Percentiles rank a stretch among this genome's conserved stretches.
These are phyloP conservation scores for Sisyra nigra DNA, from an alignment of 2,888 invertebrate genomes.

Conservation along the genomic window DNA sequence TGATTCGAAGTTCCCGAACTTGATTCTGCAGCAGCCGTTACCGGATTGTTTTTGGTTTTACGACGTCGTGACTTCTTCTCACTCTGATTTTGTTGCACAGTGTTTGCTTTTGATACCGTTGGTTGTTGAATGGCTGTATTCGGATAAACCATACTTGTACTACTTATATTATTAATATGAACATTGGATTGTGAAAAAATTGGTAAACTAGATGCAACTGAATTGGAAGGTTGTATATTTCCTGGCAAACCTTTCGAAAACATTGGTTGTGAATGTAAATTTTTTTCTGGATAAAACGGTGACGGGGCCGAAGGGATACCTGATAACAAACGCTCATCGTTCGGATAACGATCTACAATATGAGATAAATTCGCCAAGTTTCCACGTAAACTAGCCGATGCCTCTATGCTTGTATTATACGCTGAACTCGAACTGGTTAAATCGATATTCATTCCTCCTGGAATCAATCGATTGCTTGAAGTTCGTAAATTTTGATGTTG, in stretches of 20 bases:
- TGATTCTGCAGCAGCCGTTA: constrained; percentile 14
- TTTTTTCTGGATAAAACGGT: constrained; percentile 27
- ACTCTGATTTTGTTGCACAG: constrained; percentile 10
- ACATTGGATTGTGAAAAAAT: constrained; percentile 22
- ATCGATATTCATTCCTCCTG: too few species aligned
- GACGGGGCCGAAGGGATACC: constrained; percentile 29
- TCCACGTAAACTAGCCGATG: constrained; percentile 25
- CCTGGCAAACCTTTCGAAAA: constrained; percentile 23
- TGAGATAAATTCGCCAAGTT: constrained; percentile 40
- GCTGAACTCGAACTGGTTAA: too few species aligned
- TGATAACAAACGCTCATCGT: constrained; percentile 37
- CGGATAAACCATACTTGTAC: not conserved
- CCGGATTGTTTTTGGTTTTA: constrained; percentile 16
- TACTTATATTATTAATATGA: not conserved
- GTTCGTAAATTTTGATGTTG: too few species aligned
- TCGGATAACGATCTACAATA: constrained; percentile 39
- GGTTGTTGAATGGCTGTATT: constrained; percentile 5
- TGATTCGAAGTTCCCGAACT: constrained; percentile 23
- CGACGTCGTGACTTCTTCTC: constrained; percentile 11
- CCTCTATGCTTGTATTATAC: too few species aligned
- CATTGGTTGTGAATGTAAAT: constrained; percentile 19
- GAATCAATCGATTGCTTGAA: too few species aligned
- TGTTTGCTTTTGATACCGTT: not conserved
- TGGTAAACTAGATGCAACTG: constrained; percentile 18
- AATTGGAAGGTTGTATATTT: constrained; percentile 11